Base-by-base conservation (phyloP, 2,113 vertebrate species). In the Nothoprocta perdicaria region DNA sequence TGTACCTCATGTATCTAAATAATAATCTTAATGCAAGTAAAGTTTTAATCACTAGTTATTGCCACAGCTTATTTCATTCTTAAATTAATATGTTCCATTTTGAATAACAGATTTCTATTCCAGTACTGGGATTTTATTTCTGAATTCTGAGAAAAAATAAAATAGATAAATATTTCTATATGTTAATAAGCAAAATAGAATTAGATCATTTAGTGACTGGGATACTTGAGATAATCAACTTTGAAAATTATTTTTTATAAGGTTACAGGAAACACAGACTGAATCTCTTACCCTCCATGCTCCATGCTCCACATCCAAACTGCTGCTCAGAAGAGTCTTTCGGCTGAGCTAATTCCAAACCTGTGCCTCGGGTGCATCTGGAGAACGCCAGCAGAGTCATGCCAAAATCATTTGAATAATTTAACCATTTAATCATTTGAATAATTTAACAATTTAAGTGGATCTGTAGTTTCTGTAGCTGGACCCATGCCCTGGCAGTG, bases 361-460 rank as follows among this genome's bases (percentile, higher is more conserved):
- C 6, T 62, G 26, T 45, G 26, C 5, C 80, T 80, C 45, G 23
- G n/a, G 69, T 57, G 11, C 29, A 62, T 85, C 62, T 88, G 22
- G 40, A 91, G 29, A 82, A 15, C n/a, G 14, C 7, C 38, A 60
- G 24, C 10, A 80, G 82, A 73, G 10, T 91, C n/a, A n/a, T 18
- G 23, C 19, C 31, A 82, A 89, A 88, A 40, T 6, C 6, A 27
- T 53, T 69, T 77, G 83, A 93, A 94, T 91, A 77, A 77, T 93
- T 88, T 91, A 85, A 83, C 23, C 3, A 43, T 84, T 82, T 87
- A 89, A 91, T 2, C 3, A 18, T 62, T 18, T 93, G n/a, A 80
- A 95, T 91, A 77, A 83, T 91, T 77, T 27, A 83, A 33, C n/a
- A 69, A 48, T 68, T 89, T 69, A 83, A 88, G 80, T 77, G n/a